A percentile compares a stretch with the other conserved stretches of the same genome.
These are phyloP conservation scores for Nothocercus nigrocapillus DNA, from an alignment of 2,113 vertebrate species.

Conservation along the genomic window DNA sequence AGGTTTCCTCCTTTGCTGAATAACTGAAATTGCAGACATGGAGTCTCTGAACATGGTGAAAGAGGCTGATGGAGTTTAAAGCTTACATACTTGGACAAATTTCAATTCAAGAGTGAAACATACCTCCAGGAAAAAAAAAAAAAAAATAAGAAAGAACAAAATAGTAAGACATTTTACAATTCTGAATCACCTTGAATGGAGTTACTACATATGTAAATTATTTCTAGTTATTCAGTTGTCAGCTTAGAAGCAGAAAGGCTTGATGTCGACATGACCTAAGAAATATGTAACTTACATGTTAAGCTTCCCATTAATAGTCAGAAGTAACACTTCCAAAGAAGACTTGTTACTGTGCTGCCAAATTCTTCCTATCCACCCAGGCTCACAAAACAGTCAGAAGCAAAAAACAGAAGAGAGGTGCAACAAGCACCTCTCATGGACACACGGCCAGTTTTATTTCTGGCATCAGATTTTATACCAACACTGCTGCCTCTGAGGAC, in stretches of 20 bases:
- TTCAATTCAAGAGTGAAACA: background rate
- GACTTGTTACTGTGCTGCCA: background rate
- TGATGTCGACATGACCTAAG: background rate
- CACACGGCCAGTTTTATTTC: background rate
- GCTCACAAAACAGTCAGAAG: background rate
- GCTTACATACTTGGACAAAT: background rate
- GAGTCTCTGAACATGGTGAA: background rate
- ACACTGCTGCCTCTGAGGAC: background rate
- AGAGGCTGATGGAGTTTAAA: background rate
- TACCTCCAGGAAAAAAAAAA: background rate
- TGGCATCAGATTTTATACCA: background rate
- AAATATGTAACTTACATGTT: background rate
- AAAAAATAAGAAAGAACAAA: no score
- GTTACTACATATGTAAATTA: background rate
- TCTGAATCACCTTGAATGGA: background rate
- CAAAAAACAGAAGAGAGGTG: background rate
- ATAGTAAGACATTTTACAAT: background rate
- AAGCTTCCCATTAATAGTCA: background rate
- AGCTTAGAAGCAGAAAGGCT: background rate
- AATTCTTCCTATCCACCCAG: background rate
- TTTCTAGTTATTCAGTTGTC: background rate
- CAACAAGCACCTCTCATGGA: background rate
- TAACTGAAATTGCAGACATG: background rate
- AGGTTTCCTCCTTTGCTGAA: background rate
- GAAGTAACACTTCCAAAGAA: background rate